Conservation (phyloP, 2,797 vertebrate species). For the Chanos chanos region DNA sequence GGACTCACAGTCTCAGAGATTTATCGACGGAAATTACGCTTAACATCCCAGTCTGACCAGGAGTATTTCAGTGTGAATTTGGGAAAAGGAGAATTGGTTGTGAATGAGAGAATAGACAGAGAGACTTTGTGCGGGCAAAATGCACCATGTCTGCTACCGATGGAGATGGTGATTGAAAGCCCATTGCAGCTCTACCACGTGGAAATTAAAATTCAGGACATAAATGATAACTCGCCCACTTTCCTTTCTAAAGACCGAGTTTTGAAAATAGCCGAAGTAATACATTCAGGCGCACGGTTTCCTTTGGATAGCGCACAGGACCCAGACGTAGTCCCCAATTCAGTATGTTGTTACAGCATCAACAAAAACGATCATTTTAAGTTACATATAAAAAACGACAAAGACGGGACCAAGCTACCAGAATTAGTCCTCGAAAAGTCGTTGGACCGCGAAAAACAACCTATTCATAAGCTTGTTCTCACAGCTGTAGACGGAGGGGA, state of each 20-base stretch:
- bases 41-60: too few species aligned
- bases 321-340: too few species aligned
- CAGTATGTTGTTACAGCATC: too few species aligned
- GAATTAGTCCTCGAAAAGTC: slow-evolving; percentile 35
- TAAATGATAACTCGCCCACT: slow-evolving; percentile 61
- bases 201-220: slow-evolving; percentile 58
- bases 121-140: slow-evolving; percentile 59
- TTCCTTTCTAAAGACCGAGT: slow-evolving; percentile 52
- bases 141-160: slow-evolving; percentile 54
- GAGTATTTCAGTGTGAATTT: slow-evolving; percentile 47
- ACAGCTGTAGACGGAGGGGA: slow-evolving; percentile 42
- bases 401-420: slow-evolving; percentile 33
- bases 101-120: slow-evolving; percentile 63
- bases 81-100: slow-evolving; percentile 54
- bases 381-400: slow-evolving; percentile 31
- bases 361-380: slow-evolving; percentile 45
- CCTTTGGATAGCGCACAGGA: slow-evolving; percentile 37
- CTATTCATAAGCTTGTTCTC: slow-evolving; percentile 31
- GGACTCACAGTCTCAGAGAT: too few species aligned
- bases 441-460: slow-evolving; percentile 34
- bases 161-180: slow-evolving; percentile 63
- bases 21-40: too few species aligned
- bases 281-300: slow-evolving; percentile 21
- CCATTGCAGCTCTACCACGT: slow-evolving; percentile 66
- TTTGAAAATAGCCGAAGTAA: slow-evolving; percentile 50